Base-by-base conservation (phyloP, 2,797 vertebrate genomes). In the Lithobates sylvaticus region DNA sequence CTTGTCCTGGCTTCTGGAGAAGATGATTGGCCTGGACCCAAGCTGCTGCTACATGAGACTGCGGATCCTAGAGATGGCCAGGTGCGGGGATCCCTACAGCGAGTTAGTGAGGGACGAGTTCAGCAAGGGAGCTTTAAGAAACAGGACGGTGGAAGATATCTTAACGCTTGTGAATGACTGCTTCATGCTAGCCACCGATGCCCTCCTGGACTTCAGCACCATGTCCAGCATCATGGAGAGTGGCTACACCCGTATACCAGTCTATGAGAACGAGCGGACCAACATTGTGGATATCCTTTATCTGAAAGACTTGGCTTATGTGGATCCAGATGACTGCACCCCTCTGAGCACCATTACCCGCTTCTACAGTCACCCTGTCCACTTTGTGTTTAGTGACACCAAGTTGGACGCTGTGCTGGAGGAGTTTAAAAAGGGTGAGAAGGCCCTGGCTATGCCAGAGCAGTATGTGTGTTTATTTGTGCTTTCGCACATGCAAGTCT, bases 211-310 rank as follows among this genome's bases (percentile, higher is more conserved):
- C 91, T 98, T 98, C 89, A 91, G 92, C 90, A 97, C 96, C 89
- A 96, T 98, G 96, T 97, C 97, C 0, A 95, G 94, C 88, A 95
- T 98, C 93, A 98, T 98, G 97, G 97, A 98, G 95, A 96, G 97
- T 50, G 96, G 97, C 4, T 96, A 97, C 93, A 97, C 96, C 0
- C 94, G 96, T 1, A 96, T 98, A 27, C 97, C 97, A 0, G 95
- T 98, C n/a, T 98, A 97, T 0, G 97, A 98, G 85, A 97, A 97
- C 54, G 97, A 98, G 92, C 95, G 95, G 91, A 96, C 96, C 88
- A 98, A 98, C 92, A 96, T 98, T 1, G 95, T 98, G 81, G 97
- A 98, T 77, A 97, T 98, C 90, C 93, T 98, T 0, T 97, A 97
- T 0, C 94, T 97, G 81, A 97, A 97, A 68, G 97, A 98, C 90